Conservation (phyloP, 1,140 invertebrate genomes). For the Heliconius congener region DNA sequence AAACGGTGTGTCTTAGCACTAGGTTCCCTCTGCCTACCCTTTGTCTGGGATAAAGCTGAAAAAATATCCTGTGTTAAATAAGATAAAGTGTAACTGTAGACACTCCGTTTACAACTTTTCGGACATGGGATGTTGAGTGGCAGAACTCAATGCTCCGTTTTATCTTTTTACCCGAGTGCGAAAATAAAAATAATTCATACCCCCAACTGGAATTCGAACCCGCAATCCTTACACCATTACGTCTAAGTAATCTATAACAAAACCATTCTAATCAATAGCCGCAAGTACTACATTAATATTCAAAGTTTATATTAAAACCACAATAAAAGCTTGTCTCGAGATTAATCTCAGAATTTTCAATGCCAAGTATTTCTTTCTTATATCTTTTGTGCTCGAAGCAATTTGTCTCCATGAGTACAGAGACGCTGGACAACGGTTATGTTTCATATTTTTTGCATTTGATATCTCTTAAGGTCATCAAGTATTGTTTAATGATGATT, state of each 20-base stretch:
- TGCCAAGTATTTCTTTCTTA: slow-evolving; percentile 1
- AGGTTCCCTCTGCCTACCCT: too few species aligned
- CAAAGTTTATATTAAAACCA: background rate
- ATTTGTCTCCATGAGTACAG: slow-evolving; percentile 4
- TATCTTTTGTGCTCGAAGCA: slow-evolving; percentile 5
- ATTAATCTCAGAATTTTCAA: background rate
- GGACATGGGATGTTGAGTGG: too few species aligned
- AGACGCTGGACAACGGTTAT: background rate
- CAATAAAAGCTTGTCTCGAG: slow-evolving; percentile 1
- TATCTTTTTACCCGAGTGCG: too few species aligned
- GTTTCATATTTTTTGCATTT: background rate
- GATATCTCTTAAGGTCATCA: background rate
- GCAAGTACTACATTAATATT: background rate
- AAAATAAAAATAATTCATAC: too few species aligned
- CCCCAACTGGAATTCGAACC: too few species aligned
- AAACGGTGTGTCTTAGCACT: too few species aligned
- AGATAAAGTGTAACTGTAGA: too few species aligned
- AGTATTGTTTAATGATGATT: background rate
- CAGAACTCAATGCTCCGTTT: too few species aligned
- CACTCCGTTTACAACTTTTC: too few species aligned
- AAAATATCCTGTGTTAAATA: too few species aligned
- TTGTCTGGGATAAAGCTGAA: too few species aligned
- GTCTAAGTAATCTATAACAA: background rate
- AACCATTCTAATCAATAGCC: background rate
- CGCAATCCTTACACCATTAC: too few species aligned